phyloP scores from a whole-genome alignment of 2,888 invertebrate species.

The Malacosoma neustria region DNA sequence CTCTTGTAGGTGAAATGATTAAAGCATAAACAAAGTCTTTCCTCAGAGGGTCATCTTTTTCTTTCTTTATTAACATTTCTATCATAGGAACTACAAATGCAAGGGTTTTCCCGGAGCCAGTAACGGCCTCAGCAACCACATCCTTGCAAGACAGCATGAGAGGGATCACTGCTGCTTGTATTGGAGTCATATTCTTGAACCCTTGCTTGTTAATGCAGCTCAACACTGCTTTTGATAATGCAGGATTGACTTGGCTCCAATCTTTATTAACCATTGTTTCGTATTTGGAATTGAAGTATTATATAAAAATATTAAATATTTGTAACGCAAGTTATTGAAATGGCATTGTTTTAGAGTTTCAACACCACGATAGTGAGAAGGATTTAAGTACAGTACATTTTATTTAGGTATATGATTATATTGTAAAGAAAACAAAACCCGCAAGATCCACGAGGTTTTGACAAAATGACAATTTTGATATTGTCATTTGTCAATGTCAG shows the following conservation, averaged over 20 bases:
- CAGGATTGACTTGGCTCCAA: constrained; percentile 53
- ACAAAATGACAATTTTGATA: constrained; percentile 17
- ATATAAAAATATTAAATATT: too few species aligned
- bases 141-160: constrained; percentile 92
- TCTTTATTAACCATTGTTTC: constrained; percentile 54
- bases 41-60: constrained; percentile 77
- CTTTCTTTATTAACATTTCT: constrained; percentile 83
- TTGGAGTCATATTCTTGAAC: constrained; percentile 75
- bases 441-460: constrained; percentile 21
- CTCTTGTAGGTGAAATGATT: constrained; percentile 96
- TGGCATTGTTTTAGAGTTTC: too few species aligned
- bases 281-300: constrained; percentile 8
- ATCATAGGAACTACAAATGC: constrained; percentile 95
- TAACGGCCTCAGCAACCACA: constrained; percentile 98
- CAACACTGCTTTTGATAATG: constrained; percentile 64
- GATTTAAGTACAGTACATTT: too few species aligned
- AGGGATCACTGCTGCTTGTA: constrained; percentile 91
- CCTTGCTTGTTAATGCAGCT: constrained; percentile 67
- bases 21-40: constrained; percentile 89
- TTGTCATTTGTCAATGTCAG: too few species aligned
- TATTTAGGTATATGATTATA: too few species aligned
- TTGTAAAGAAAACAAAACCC: constrained; percentile 1
- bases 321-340: too few species aligned
- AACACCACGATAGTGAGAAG: too few species aligned
- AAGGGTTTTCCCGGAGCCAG: constrained; percentile 98